phyloP scores from a whole-genome alignment of 1,140 invertebrate genomes.

The Lerema accius region DNA sequence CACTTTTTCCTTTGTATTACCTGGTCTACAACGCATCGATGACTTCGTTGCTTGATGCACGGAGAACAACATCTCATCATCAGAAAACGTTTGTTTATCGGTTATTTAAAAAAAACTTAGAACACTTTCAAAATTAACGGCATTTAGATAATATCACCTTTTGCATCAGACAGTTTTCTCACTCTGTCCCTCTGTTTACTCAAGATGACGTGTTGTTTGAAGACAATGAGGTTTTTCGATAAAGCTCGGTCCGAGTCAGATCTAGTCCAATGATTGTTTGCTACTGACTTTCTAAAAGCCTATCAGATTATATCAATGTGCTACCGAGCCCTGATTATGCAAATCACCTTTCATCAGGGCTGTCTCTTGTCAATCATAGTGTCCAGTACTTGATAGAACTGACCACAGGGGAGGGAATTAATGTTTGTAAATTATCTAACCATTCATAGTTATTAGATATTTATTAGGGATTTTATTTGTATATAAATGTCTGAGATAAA shows the following conservation, averaged over 20 bases:
- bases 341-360: slow-evolving; percentile 29
- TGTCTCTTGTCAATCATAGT: slow-evolving; percentile 15
- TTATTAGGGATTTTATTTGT: no score
- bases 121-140: no score
- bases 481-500: no score
- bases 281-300: slow-evolving; percentile 27
- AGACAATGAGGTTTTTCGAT: slow-evolving; percentile 22
- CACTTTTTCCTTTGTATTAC: no score
- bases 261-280: slow-evolving; percentile 25
- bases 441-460: no score
- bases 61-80: no score
- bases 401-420: background rate
- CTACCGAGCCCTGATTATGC: slow-evolving; percentile 31
- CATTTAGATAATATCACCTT: no score
- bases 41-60: no score
- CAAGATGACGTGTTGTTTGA: slow-evolving; percentile 1
- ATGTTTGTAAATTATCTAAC: no score
- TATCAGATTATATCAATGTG: slow-evolving; percentile 31
- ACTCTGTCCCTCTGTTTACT: background rate
- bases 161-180: background rate
- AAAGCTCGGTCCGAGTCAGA: slow-evolving; percentile 2
- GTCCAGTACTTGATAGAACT: background rate
- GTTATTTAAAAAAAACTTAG: no score
- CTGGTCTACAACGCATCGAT: no score
- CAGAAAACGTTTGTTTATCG: no score